A percentile compares a stretch with the other conserved stretches of the same genome.
Conservation (phyloP, 2,113 vertebrate species). For the Forbesichthys agassizii region DNA sequence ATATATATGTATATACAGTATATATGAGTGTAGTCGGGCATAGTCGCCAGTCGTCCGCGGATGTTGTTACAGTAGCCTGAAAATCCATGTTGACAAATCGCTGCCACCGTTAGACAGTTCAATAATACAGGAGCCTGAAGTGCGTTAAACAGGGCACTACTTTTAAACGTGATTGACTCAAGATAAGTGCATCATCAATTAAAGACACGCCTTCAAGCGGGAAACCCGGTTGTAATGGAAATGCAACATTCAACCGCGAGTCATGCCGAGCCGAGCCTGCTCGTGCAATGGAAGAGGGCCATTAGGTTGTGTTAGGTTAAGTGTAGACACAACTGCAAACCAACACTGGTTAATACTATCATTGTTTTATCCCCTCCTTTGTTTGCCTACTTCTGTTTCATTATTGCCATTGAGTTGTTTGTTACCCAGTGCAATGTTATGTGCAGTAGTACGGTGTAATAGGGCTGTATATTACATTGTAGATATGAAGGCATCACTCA, state of each 20-base stretch:
- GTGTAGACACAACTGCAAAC: slow-evolving; percentile 48
- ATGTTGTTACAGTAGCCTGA: too few species aligned
- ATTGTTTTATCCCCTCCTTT: slow-evolving; percentile 41
- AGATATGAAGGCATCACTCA: slow-evolving; percentile 64
- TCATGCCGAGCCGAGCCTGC: too few species aligned
- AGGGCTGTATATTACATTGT: slow-evolving; percentile 39
- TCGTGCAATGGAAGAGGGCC: slow-evolving; percentile 20
- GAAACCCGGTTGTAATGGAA: too few species aligned
- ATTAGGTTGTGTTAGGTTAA: slow-evolving; percentile 18
- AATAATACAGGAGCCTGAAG: too few species aligned
- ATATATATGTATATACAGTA: too few species aligned
- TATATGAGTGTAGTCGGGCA: too few species aligned
- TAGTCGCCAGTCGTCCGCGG: too few species aligned
- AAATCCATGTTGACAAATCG: neutral
- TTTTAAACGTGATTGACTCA: too few species aligned
- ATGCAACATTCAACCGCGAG: too few species aligned
- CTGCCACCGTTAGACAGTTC: neutral
- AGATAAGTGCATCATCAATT: too few species aligned
- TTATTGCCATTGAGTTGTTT: slow-evolving; percentile 47
- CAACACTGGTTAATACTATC: slow-evolving; percentile 65
- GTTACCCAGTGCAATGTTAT: slow-evolving; percentile 45
- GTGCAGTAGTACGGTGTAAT: slow-evolving; percentile 30
- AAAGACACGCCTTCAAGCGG: too few species aligned
- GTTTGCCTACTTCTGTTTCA: slow-evolving; percentile 47
- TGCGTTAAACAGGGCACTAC: too few species aligned